Evolutionary conservation across 2,113 vertebrate species (phyloP), one percentile per base, ranked within the genome.

Genomic region (Pangasianodon hypophthalmus): DNA sequence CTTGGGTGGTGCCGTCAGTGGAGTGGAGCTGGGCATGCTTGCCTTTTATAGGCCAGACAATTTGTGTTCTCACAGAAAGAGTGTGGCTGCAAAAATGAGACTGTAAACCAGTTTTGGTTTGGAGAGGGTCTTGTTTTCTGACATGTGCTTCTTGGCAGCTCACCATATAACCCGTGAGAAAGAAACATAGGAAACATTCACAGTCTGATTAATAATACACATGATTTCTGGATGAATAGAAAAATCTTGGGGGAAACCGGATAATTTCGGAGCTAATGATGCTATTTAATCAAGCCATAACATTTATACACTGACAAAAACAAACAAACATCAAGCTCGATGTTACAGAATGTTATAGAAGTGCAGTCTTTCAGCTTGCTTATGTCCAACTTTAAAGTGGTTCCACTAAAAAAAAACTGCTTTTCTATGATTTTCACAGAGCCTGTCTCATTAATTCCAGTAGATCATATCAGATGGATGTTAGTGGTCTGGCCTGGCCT

Each of bases 181-280:
- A 91, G 90, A 79, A 84, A 87, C 89, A 88, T 81, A 73, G 82
- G 86, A 46, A 81, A 89, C 85, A 89, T 93, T 92, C 90, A 89
- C 84, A 89, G 91, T 90, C 29, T 91, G 92, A 92, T 91, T 89
- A 91, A 67, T 90, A 91, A 91, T 91, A 92, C 92, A 85, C 26
- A 81, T 89, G 84, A 94, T 90, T 92, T 84, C 48, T 77, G 88
- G 91, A 91, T 90, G 0, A 62, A 82, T 83, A 89, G 84, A 90
- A 92, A 87, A 89, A 73, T 44, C 62, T 44, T n/a, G 62, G 79
- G 44, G 52, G 44, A 71, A 82, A 73, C 3, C 26, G 6, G 37
- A 10, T 46, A 1, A 29, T 77, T 77, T 79, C 0, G 19, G 52
- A 19, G 54, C 19, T 75, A 58, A 41, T 77, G 71, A 44, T 60